phyloP scores from a whole-genome alignment of 2,113 vertebrate genomes.

The Blennius ocellaris region DNA sequence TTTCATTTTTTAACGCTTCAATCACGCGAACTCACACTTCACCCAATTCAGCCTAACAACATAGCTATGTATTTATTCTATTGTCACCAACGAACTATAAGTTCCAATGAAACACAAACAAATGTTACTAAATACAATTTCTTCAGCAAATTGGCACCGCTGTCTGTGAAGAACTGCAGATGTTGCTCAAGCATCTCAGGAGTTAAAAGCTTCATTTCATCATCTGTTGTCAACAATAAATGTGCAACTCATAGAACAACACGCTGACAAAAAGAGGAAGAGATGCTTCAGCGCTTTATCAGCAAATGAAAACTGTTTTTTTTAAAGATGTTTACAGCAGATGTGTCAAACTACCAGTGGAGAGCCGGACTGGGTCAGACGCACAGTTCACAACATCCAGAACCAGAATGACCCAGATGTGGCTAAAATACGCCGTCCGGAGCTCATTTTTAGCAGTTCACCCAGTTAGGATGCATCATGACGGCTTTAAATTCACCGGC shows the following conservation, averaged over 20 bases:
- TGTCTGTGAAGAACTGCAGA: too few species aligned
- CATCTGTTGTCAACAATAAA: too few species aligned
- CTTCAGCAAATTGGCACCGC: too few species aligned
- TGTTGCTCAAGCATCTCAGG: too few species aligned
- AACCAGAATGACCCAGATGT: conserved; percentile 23
- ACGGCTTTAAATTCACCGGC: conserved; percentile 21
- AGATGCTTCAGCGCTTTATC: background rate
- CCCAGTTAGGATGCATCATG: conserved; percentile 16
- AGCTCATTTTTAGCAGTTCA: conserved; percentile 34
- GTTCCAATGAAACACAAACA: too few species aligned
- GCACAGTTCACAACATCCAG: conserved; percentile 20
- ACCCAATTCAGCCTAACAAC: too few species aligned
- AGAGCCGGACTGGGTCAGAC: background rate
- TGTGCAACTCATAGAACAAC: background rate
- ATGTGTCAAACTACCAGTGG: background rate
- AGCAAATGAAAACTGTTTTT: background rate
- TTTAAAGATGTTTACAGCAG: background rate
- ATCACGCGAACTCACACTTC: too few species aligned
- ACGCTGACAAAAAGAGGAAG: background rate
- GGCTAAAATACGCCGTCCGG: conserved; percentile 30
- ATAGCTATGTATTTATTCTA: too few species aligned
- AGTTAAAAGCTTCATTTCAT: too few species aligned
- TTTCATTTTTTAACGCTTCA: too few species aligned
- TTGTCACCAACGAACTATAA: too few species aligned
- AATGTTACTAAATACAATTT: too few species aligned